These are phyloP conservation scores for Oscheius sp. DNA, from an alignment of 2,888 invertebrate species.

Conservation along the genomic window DNA sequence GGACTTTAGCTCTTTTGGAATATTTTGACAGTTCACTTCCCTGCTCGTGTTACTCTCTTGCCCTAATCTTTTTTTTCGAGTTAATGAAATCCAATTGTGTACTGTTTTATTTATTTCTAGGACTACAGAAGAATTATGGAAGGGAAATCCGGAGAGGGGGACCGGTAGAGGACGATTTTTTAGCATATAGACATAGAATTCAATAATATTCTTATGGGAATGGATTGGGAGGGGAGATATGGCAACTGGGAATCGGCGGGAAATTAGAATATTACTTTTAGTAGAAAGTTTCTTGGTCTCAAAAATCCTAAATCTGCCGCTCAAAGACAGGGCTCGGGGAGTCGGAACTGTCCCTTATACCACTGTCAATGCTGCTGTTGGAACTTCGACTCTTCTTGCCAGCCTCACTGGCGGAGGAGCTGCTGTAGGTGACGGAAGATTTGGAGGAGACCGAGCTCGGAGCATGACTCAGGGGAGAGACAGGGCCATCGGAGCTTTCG, in stretches of 20 bases:
- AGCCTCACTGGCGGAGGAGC: conserved; percentile 41
- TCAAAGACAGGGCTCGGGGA: conserved; percentile 35
- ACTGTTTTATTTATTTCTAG: too few relatives aligned
- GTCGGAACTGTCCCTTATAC: conserved; percentile 48
- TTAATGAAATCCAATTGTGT: neutral
- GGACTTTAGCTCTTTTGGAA: neutral
- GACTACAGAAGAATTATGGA: too few relatives aligned
- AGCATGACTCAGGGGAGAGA: conserved; percentile 33
- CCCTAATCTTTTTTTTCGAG: neutral
- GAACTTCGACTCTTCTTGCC: conserved; percentile 45
- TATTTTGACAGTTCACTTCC: neutral
- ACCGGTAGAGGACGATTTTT: too few relatives aligned
- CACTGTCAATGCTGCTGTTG: conserved; percentile 57
- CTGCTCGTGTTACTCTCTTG: neutral
- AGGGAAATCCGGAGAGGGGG: too few relatives aligned
- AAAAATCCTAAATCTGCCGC: conserved; percentile 23
- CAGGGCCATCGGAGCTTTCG: conserved; percentile 35
- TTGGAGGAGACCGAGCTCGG: conserved; percentile 33
- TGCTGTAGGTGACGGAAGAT: conserved; percentile 37
- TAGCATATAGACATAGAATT: too few relatives aligned
- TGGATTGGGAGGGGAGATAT: too few relatives aligned
- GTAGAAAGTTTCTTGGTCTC: too few relatives aligned
- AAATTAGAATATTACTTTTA: neutral
- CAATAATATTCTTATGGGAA: too few relatives aligned
- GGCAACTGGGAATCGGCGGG: too few relatives aligned